Base-by-base conservation (phyloP, 1,140 invertebrate genomes). In the Drosophila sechellia region DNA sequence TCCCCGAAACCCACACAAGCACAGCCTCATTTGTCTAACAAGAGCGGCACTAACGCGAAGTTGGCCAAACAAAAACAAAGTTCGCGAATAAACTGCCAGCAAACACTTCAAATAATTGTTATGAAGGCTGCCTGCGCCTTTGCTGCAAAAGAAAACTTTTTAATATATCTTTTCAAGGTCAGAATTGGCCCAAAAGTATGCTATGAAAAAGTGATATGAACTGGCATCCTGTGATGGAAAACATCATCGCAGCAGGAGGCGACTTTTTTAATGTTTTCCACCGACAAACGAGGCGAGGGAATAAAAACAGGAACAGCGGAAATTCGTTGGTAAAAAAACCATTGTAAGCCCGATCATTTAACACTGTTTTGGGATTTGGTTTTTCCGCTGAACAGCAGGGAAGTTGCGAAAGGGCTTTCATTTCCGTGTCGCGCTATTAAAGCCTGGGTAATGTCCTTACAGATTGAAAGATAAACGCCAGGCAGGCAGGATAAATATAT, bases 91-190 rank as follows among this genome's bases (percentile, higher is more conserved):
- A 59, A 55, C 31, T 60, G 49, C 22, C 27, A 66, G 46, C 52
- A 60, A 63, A 56, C 71, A 65, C 72, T 77, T 81, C 57, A 74
- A 74, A 81, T 81, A 81, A 78, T 81, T 71, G 65, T 81, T 81
- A 52, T 64, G 63, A 42, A 50, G 45, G 60, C 57, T 43, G 37
- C 37, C 42, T 54, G 8, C 31, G 31, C 31, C 31, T 31, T 31
- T 31, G 48, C 27, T 60, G 35, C 22, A 43, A 13, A 43, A 11
- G 31, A 46, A 48, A 55, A 52, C 37, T 56, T 48, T 34, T 34
- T 27, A 48, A 34, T 57, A 34, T 54, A 15, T 72, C 27, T 35
- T 37, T 20, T 48, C 37, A 66, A 80, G 72, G 52, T 42, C 48
- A 48, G 45, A 52, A 20, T 27, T 10, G 6, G 15, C 60, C n/a